Conservation (phyloP, 2,113 vertebrate genomes). For the Tetrax tetrax region DNA sequence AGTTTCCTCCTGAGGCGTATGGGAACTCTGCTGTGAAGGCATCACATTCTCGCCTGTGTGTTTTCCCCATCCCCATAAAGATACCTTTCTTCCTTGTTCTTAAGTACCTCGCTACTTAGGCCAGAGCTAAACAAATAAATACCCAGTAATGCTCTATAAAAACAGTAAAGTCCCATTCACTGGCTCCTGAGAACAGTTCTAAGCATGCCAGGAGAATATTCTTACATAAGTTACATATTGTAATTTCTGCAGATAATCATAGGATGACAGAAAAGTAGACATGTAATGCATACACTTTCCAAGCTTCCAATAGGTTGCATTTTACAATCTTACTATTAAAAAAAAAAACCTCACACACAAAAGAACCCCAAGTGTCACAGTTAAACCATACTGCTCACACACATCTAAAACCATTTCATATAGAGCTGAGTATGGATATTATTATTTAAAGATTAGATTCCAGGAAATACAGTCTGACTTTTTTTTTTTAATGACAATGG, state of each 20-base stretch:
- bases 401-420: background rate
- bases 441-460: background rate
- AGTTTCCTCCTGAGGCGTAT: background rate
- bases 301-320: background rate
- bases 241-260: background rate
- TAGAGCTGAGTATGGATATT: background rate
- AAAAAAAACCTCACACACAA: background rate
- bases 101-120: background rate
- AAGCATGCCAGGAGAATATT: background rate
- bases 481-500: background rate
- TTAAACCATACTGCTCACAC: background rate
- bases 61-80: background rate
- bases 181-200: background rate
- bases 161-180: background rate
- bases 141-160: background rate
- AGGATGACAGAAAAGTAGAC: background rate
- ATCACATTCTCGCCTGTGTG: background rate
- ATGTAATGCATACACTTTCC: background rate
- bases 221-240: background rate
- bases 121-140: background rate
- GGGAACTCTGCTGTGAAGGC: background rate
- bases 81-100: background rate
- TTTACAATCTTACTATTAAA: background rate
- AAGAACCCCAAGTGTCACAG: background rate
- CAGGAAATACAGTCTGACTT: background rate